phyloP scores from a whole-genome alignment of 1,140 invertebrate species.

The Protaetia brevitarsis region DNA sequence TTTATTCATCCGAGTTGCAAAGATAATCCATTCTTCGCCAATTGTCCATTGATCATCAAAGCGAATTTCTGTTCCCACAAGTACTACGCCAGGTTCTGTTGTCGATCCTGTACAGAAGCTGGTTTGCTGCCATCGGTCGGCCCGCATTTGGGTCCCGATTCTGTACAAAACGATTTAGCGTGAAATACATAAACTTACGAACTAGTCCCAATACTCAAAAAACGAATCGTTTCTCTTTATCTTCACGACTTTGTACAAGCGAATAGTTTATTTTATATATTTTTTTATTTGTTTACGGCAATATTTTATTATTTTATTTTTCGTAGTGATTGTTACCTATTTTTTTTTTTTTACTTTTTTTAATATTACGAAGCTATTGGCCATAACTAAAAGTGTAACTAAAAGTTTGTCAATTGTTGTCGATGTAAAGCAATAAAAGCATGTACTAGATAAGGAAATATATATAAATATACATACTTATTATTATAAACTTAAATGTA shows the following conservation, averaged over 20 bases:
- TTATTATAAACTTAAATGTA: not conserved
- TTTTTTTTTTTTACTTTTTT: constrained; percentile 8
- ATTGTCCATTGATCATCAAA: constrained; percentile 81
- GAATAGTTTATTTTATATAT: constrained; percentile 12
- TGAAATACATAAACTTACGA: constrained; percentile 27
- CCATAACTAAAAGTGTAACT: constrained; percentile 14
- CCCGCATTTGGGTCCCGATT: constrained; percentile 23
- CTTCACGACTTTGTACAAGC: constrained; percentile 16
- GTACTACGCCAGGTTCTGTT: constrained; percentile 92
- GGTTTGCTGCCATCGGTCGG: constrained; percentile 50
- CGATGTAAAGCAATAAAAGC: constrained; percentile 5
- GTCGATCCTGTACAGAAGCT: constrained; percentile 82
- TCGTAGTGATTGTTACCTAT: constrained; percentile 16
- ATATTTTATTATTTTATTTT: constrained; percentile 13
- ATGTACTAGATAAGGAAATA: constrained; percentile 1
- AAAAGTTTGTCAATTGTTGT: constrained; percentile 21
- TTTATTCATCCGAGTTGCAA: constrained; percentile 75
- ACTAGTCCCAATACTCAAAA: constrained; percentile 21
- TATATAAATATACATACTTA: constrained; percentile 7
- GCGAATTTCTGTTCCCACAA: constrained; percentile 79
- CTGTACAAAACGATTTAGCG: constrained; percentile 36
- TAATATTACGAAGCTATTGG: not conserved
- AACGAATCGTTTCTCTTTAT: constrained; percentile 5
- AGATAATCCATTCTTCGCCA: constrained; percentile 85
- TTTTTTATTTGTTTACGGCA: constrained; percentile 1